Percentiles rank a stretch among this genome's conserved stretches.
phyloP scores from a whole-genome alignment of 2,113 vertebrate species.

The Antigone vipio region DNA sequence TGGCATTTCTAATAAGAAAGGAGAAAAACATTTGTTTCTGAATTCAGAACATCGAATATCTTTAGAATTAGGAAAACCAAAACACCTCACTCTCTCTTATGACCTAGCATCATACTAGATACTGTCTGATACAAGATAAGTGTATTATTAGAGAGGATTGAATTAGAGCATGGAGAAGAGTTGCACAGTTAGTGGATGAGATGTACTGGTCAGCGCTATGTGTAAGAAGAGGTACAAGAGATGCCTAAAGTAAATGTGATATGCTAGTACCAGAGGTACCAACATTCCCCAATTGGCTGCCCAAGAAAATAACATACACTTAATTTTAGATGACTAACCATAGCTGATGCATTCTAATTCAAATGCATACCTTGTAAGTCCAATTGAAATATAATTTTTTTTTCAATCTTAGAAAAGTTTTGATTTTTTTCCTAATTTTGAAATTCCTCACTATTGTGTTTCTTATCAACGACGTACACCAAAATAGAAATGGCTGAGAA shows the following conservation, averaged over 20 bases:
- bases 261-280: neutral
- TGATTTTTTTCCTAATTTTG: neutral
- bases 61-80: neutral
- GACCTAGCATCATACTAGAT: neutral
- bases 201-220: neutral
- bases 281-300: neutral
- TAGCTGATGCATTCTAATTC: neutral
- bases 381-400: neutral
- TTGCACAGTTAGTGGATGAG: neutral
- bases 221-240: neutral
- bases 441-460: neutral
- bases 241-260: neutral
- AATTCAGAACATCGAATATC: neutral
- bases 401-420: neutral
- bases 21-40: neutral
- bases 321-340: neutral
- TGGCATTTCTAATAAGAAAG: neutral
- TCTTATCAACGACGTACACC: neutral
- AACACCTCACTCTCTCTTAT: neutral
- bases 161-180: neutral
- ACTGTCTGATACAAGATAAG: neutral
- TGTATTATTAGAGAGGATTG: neutral
- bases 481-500: neutral
- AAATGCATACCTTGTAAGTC: neutral
- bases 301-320: neutral